Percentiles rank a stretch among this genome's conserved stretches.
Conservation (phyloP, 2,797 vertebrate species). For the Gymnodraco acuticeps region DNA sequence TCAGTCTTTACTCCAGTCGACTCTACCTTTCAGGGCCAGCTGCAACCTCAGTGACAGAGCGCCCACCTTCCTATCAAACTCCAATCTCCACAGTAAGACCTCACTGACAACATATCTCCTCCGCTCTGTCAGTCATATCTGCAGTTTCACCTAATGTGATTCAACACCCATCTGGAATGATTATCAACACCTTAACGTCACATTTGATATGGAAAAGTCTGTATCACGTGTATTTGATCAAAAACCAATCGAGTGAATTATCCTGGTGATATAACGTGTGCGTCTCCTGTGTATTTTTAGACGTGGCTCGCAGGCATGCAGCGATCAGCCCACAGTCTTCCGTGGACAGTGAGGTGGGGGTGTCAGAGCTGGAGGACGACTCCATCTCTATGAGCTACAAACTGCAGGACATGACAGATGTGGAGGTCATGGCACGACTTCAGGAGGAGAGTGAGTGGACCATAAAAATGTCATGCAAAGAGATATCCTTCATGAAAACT, state of each 20-base stretch:
- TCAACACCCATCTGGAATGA: slow-evolving; percentile 9
- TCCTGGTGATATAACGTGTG: background rate
- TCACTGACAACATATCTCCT: background rate
- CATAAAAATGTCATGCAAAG: background rate
- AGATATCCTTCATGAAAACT: background rate
- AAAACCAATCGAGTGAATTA: background rate
- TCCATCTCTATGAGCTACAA: slow-evolving; percentile 98
- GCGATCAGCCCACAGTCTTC: slow-evolving; percentile 95
- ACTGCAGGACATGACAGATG: slow-evolving; percentile 97
- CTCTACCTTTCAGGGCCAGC: slow-evolving; percentile 73
- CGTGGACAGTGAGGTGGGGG: slow-evolving; percentile 93
- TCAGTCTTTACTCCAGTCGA: slow-evolving; percentile 71
- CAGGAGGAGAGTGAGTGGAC: slow-evolving; percentile 97
- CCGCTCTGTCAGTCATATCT: slow-evolving; percentile 12
- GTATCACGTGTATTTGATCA: background rate
- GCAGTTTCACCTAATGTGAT: background rate
- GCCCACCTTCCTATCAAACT: slow-evolving; percentile 84
- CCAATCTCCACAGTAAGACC: slow-evolving; percentile 83
- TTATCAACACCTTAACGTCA: background rate
- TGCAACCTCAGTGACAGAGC: slow-evolving; percentile 79
- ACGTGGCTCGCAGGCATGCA: slow-evolving; percentile 85
- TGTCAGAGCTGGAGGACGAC: slow-evolving; percentile 93
- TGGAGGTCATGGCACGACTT: slow-evolving; percentile 98
- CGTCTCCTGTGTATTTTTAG: slow-evolving; percentile 72
- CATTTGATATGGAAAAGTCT: background rate